A percentile compares a stretch with the other conserved stretches of the same genome.
These are phyloP conservation scores for Taurulus bubalis DNA, from an alignment of 2,113 vertebrate species.

Conservation along the genomic window DNA sequence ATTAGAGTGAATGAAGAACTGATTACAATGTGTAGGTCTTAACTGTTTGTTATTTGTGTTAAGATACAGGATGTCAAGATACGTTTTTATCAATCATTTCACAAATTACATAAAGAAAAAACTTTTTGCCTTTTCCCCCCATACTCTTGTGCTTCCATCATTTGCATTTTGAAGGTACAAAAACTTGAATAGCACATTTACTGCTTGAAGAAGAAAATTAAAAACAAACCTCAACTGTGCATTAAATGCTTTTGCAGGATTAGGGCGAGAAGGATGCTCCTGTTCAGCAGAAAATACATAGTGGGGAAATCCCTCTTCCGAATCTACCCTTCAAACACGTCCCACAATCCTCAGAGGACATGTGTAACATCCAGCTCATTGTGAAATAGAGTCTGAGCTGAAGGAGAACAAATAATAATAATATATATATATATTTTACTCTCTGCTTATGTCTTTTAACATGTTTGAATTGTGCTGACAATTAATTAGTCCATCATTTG, in stretches of 20 bases:
- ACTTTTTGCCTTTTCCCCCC: background rate
- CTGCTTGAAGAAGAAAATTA: slow-evolving; percentile 1
- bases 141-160: background rate
- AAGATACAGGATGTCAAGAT: background rate
- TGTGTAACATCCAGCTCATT: background rate
- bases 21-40: background rate
- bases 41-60: background rate
- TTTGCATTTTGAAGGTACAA: background rate
- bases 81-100: background rate
- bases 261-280: background rate
- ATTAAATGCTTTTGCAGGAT: slow-evolving; percentile 11
- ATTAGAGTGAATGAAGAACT: background rate
- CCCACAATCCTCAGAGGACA: slow-evolving; percentile 7
- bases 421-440: background rate
- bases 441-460: slow-evolving; percentile 17
- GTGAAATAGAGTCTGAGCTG: background rate
- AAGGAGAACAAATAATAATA: background rate
- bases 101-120: background rate
- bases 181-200: background rate
- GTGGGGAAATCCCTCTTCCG: slow-evolving; percentile 18
- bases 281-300: slow-evolving; percentile 15
- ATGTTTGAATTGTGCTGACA: background rate
- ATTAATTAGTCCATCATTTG: slow-evolving; percentile 16
- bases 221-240: background rate
- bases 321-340: slow-evolving; percentile 31